Evolutionary conservation across 2,113 vertebrate genomes (phyloP).

Genomic region (Rhinoptilus africanus): DNA sequence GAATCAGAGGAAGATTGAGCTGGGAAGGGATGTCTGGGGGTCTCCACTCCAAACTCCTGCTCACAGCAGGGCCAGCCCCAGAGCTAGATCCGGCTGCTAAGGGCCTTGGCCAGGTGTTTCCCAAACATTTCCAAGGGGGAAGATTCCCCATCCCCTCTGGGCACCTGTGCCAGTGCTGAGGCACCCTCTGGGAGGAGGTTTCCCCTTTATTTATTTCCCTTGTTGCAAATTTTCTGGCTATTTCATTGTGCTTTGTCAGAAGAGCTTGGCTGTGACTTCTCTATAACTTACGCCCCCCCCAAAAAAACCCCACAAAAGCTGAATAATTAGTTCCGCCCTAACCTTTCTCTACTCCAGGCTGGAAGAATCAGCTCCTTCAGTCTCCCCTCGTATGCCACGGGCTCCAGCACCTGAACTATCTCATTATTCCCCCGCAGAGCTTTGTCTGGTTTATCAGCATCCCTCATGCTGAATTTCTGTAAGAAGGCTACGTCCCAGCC

Average conservation of each 20-base stretch:
- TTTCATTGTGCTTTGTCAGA: neutral
- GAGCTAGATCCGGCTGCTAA: neutral
- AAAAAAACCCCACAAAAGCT: neutral
- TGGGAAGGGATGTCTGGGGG: neutral
- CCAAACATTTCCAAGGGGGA: neutral
- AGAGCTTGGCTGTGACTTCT: neutral
- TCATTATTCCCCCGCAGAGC: neutral
- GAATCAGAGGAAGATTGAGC: neutral
- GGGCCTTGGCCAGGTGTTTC: neutral
- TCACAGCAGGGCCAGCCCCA: neutral
- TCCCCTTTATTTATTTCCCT: neutral
- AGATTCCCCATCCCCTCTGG: neutral
- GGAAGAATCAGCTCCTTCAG: neutral
- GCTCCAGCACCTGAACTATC: neutral
- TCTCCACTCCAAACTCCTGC: neutral
- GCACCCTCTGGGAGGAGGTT: neutral
- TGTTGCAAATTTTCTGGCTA: neutral
- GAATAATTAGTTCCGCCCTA: neutral
- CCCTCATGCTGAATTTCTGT: neutral
- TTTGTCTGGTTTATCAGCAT: neutral
- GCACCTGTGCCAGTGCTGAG: neutral
- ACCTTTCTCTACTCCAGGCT: neutral
- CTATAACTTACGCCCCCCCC: no score
- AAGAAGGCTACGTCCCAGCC: neutral
- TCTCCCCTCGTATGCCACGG: neutral